phyloP scores from a whole-genome alignment of 2,797 vertebrate genomes.

The Coranthus polyacanthus region DNA sequence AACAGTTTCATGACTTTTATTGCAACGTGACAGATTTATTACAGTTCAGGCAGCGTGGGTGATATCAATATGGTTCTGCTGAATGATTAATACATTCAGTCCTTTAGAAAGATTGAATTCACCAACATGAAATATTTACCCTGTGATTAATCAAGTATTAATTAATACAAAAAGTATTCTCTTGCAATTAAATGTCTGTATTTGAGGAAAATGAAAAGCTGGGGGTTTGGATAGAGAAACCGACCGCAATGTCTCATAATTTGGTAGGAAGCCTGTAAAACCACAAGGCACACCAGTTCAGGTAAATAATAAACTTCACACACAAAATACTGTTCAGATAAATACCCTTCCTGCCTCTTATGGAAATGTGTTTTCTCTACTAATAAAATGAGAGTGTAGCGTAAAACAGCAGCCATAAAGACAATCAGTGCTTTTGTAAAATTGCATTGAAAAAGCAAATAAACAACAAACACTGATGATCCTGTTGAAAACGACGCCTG shows the following conservation, averaged over 20 bases:
- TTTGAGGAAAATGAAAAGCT: neutral
- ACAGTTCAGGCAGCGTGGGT: slow-evolving; percentile 8
- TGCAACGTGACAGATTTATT: slow-evolving; percentile 41
- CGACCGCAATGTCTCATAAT: neutral
- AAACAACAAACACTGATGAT: too few species aligned
- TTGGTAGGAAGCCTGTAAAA: slow-evolving; percentile 2
- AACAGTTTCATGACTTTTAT: slow-evolving; percentile 27
- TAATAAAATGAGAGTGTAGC: neutral
- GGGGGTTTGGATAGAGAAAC: neutral
- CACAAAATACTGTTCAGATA: neutral
- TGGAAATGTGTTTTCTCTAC: neutral
- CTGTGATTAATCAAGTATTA: neutral
- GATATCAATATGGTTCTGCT: slow-evolving; percentile 19
- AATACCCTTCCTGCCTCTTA: neutral
- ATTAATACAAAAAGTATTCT: neutral
- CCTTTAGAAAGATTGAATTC: slow-evolving; percentile 20
- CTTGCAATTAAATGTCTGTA: neutral
- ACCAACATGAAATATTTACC: neutral
- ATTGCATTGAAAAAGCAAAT: neutral
- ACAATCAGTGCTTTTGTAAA: too few species aligned
- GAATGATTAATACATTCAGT: neutral
- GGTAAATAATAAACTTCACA: too few species aligned
- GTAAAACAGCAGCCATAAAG: slow-evolving; percentile 1
- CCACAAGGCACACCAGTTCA: neutral
- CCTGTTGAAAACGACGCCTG: too few species aligned